These are phyloP conservation scores for Meleagris gallopavo DNA, from an alignment of 2,113 vertebrate genomes.

Conservation along the genomic window DNA sequence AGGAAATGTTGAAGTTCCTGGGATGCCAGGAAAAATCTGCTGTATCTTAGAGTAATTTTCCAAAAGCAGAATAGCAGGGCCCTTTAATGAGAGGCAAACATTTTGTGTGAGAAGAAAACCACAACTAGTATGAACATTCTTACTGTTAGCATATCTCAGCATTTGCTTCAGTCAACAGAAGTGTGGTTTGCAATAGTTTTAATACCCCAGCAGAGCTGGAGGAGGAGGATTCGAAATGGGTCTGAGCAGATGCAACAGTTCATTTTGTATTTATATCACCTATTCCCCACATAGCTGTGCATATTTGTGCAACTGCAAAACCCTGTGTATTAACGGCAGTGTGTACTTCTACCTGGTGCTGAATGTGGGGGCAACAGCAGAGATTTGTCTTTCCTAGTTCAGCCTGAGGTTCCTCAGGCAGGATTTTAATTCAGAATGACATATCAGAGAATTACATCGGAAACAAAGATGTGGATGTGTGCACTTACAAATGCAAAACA, in stretches of 20 bases:
- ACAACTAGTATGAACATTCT: neutral
- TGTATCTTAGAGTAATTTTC: slow-evolving; percentile 10
- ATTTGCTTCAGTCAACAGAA: slow-evolving; percentile 26
- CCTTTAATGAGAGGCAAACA: neutral
- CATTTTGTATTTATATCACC: neutral
- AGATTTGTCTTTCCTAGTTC: neutral
- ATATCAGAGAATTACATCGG: neutral
- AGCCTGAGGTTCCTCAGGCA: slow-evolving; percentile 11
- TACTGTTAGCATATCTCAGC: neutral
- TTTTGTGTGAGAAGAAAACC: slow-evolving; percentile 6
- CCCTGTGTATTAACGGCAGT: neutral
- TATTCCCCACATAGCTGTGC: neutral
- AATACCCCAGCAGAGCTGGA: neutral
- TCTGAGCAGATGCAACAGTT: neutral
- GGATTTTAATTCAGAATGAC: neutral
- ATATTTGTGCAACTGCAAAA: neutral
- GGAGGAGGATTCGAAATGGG: neutral
- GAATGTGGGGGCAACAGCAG: neutral
- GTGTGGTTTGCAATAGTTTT: neutral
- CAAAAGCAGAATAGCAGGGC: slow-evolving; percentile 19
- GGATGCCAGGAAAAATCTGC: neutral
- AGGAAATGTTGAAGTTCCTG: neutral
- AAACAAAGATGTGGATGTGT: neutral
- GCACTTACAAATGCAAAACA: slow-evolving; percentile 1
- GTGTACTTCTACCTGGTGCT: neutral